Percentiles rank a stretch among this genome's conserved stretches.
Conservation (phyloP, 2,113 vertebrate species). For the Spermophilus dauricus region DNA sequence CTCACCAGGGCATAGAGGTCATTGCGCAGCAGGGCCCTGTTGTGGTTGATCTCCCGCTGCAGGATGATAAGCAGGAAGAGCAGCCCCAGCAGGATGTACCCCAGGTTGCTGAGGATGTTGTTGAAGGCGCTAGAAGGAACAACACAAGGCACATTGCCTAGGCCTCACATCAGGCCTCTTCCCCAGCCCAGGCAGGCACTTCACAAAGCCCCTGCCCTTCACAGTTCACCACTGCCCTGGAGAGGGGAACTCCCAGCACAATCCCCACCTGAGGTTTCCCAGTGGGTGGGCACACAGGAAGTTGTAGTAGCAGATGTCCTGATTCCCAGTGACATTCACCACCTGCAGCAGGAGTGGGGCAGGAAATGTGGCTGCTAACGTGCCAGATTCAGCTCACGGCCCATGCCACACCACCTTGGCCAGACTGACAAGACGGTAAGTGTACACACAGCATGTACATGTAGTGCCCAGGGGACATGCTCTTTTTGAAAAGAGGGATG, state of each 20-base stretch:
- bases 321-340: slow-evolving; percentile 97
- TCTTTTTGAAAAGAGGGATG: background rate
- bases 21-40: slow-evolving; percentile 91
- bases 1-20: slow-evolving; percentile 92
- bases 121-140: slow-evolving; percentile 94
- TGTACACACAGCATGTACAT: background rate
- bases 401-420: accelerated
- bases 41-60: slow-evolving; percentile 95
- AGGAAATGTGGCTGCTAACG: too few relatives aligned
- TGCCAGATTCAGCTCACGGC: background rate
- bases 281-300: slow-evolving; percentile 97
- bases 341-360: slow-evolving; percentile 88
- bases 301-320: slow-evolving; percentile 99
- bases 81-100: slow-evolving; percentile 96
- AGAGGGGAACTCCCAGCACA: background rate
- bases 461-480: background rate
- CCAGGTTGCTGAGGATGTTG: slow-evolving; percentile 99
- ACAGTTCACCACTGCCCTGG: accelerated
- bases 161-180: accelerated
- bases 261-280: slow-evolving; percentile 94
- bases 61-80: slow-evolving; percentile 97
- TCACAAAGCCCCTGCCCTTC: background rate
- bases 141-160: accelerated
- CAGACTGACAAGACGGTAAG: background rate
- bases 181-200: accelerated